These are phyloP conservation scores for Smithornis capensis DNA, from an alignment of 2,113 vertebrate species.

Conservation along the genomic window DNA sequence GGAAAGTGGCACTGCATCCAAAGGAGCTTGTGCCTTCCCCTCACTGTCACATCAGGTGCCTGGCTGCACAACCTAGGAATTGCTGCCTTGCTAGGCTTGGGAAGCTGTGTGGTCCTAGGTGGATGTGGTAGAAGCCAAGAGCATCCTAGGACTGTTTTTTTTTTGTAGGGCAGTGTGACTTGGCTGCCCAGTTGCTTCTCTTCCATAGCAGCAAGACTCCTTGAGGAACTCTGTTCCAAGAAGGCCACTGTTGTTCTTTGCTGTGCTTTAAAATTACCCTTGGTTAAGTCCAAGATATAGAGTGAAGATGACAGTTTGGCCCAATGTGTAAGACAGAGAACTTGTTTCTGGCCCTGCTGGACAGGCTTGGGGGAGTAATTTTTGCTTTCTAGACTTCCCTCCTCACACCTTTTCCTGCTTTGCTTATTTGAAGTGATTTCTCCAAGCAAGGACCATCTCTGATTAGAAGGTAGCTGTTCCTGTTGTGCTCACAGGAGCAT, in stretches of 20 bases:
- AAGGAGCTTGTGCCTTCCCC: neutral
- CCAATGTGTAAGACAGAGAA: neutral
- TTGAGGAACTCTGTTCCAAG: neutral
- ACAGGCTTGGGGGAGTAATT: neutral
- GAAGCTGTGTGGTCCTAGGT: neutral
- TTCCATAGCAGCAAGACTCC: neutral
- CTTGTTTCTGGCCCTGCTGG: neutral
- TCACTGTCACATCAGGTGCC: rapidly evolving
- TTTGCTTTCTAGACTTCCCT: neutral
- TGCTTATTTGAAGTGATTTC: neutral
- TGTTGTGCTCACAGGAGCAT: rapidly evolving
- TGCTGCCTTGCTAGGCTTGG: neutral
- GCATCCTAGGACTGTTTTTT: neutral
- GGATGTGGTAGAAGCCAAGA: neutral
- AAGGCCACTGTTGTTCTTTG: rapidly evolving
- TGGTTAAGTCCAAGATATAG: rapidly evolving
- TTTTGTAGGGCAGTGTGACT: neutral
- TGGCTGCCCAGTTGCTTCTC: neutral
- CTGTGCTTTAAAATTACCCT: neutral
- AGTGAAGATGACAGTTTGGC: neutral
- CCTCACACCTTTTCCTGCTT: neutral
- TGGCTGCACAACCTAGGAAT: rapidly evolving
- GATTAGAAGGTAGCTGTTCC: neutral
- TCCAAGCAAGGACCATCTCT: neutral
- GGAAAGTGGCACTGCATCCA: neutral